Conservation (phyloP, 2,888 invertebrate genomes). For the Carterocephalus palaemon region DNA sequence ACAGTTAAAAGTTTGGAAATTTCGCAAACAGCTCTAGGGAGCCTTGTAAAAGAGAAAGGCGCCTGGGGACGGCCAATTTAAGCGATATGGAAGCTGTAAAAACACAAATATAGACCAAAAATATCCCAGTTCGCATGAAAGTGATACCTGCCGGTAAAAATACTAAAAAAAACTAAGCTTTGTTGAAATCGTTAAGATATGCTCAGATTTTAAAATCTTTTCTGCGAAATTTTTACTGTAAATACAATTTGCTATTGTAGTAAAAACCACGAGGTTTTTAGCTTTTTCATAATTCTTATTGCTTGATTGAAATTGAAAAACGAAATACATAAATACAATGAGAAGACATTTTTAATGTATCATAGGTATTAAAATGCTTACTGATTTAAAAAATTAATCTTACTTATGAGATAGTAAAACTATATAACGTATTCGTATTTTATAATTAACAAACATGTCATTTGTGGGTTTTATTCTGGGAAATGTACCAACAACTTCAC, state of each 20-base stretch:
- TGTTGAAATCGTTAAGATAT: conserved; percentile 10
- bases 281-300: neutral
- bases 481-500: no score
- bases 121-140: conserved; percentile 3
- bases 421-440: no score
- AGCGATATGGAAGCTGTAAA: conserved; percentile 16
- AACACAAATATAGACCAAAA: conserved; percentile 15
- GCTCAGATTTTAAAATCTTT: conserved; percentile 5
- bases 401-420: no score
- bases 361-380: no score
- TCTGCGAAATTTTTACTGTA: neutral
- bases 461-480: no score
- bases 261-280: neutral
- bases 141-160: conserved; percentile 1
- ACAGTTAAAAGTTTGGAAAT: no score
- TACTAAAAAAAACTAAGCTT: conserved; percentile 4
- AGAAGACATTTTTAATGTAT: no score
- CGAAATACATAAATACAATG: no score
- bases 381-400: no score
- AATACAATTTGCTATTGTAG: conserved; percentile 1
- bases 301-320: neutral
- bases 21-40: neutral
- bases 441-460: no score
- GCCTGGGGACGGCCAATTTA: conserved; percentile 15
- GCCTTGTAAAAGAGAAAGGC: conserved; percentile 8